Conservation (phyloP, 92 coral and sea anemone genomes). For the Metridium senile region DNA sequence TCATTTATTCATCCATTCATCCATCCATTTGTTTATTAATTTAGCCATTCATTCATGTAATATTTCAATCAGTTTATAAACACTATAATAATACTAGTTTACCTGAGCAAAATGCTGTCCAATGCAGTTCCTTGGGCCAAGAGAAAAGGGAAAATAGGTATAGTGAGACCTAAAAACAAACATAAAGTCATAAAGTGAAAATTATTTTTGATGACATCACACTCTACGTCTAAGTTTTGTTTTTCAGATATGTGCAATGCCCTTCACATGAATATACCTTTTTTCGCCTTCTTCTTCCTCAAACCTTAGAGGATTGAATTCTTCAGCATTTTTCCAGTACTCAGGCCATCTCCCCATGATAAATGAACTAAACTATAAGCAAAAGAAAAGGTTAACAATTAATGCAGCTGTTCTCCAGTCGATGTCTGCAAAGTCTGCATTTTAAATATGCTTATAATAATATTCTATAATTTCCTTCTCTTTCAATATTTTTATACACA, state of each 20-base stretch:
- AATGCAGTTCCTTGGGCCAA: constrained; percentile 92
- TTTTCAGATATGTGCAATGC: too few relatives aligned
- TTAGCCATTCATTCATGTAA: too few relatives aligned
- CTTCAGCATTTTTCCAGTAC: constrained; percentile 80
- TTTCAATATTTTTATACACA: too few relatives aligned
- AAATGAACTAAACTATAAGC: constrained; percentile 61
- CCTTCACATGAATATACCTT: constrained; percentile 37
- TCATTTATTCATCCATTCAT: too few relatives aligned
- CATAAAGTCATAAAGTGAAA: not conserved
- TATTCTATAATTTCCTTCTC: too few relatives aligned
- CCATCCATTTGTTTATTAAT: too few relatives aligned
- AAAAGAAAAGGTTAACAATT: not conserved
- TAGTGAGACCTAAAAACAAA: constrained; percentile 51
- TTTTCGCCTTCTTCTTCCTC: constrained; percentile 61
- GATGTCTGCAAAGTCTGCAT: too few relatives aligned
- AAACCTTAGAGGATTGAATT: constrained; percentile 80
- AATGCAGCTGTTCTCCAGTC: too few relatives aligned
- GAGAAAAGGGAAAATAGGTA: constrained; percentile 83
- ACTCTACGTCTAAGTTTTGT: too few relatives aligned
- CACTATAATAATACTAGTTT: too few relatives aligned
- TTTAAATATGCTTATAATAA: too few relatives aligned
- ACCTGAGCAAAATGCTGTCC: constrained; percentile 90
- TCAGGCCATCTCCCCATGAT: constrained; percentile 71
- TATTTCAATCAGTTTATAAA: too few relatives aligned
- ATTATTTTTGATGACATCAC: not conserved